These are phyloP conservation scores for Apocheima hispidaria DNA, from an alignment of 2,888 invertebrate species.

Conservation along the genomic window DNA sequence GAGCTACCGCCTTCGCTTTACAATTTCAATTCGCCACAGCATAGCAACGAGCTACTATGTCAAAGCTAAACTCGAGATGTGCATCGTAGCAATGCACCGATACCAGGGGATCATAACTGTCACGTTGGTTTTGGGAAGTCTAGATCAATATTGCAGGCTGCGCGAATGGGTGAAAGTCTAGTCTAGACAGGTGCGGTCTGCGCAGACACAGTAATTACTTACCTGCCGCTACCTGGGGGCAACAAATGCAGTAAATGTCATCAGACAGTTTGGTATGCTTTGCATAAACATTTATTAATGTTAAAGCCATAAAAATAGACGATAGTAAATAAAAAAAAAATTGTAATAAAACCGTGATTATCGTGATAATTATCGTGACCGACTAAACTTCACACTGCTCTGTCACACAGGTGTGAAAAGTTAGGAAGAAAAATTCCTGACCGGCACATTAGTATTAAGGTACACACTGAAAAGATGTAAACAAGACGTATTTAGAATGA, in stretches of 20 bases:
- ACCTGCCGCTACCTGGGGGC: conserved; percentile 5
- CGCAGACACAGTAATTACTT: conserved; percentile 8
- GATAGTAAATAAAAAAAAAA: too few species aligned
- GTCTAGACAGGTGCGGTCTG: conserved; percentile 1
- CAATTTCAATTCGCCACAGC: background rate
- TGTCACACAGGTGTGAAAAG: too few species aligned
- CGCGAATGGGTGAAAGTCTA: conserved; percentile 21
- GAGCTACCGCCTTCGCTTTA: background rate
- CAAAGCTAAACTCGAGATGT: background rate
- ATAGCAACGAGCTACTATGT: background rate
- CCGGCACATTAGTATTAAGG: too few species aligned
- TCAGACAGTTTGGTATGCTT: conserved; percentile 9
- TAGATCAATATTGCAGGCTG: conserved; percentile 27
- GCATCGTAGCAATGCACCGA: conserved; percentile 24
- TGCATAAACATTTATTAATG: background rate
- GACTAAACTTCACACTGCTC: too few species aligned
- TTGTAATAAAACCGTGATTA: too few species aligned
- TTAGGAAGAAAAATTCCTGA: too few species aligned
- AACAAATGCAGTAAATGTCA: conserved; percentile 11
- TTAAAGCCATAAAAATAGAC: background rate
- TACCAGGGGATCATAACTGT: conserved; percentile 23
- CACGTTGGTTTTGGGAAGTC: conserved; percentile 23
- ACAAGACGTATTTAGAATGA: too few species aligned
- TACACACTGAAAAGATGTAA: too few species aligned
- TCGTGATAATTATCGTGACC: too few species aligned